Conservation (phyloP, 30 jellyfish, hydroid and myxozoan genomes). For the Cassiopea andromeda region DNA sequence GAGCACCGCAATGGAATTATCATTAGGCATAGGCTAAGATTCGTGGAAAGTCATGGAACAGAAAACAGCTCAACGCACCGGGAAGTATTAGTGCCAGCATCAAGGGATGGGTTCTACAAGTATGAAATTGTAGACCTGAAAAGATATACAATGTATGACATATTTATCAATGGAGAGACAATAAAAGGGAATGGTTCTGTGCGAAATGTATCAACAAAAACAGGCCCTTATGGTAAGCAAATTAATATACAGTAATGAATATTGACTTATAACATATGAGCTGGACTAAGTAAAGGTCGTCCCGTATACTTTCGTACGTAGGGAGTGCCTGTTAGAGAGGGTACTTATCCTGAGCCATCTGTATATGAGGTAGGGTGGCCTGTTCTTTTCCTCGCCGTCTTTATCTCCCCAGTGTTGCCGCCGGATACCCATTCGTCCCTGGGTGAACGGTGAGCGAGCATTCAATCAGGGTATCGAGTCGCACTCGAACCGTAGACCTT, state of each 20-base stretch:
- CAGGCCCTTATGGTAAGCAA: slow-evolving; percentile 34
- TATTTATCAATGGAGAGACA: slow-evolving; percentile 5
- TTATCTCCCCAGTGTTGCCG: too few species aligned
- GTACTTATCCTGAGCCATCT: too few species aligned
- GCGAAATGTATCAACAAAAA: slow-evolving; percentile 5
- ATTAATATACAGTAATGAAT: not conserved
- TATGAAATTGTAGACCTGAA: slow-evolving; percentile 24
- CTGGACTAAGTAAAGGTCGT: not conserved
- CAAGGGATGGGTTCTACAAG: slow-evolving; percentile 7
- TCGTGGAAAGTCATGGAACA: not conserved
- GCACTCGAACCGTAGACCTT: too few species aligned
- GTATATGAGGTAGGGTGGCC: too few species aligned
- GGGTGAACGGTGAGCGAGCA: too few species aligned
- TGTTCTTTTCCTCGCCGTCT: too few species aligned
- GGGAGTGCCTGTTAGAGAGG: too few species aligned
- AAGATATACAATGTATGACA: slow-evolving; percentile 17
- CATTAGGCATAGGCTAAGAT: slow-evolving; percentile 20
- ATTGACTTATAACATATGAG: not conserved
- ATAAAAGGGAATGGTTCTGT: slow-evolving; percentile 4
- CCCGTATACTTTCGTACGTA: too few species aligned
- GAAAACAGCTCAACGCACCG: not conserved
- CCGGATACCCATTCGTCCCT: too few species aligned
- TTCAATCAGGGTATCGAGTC: too few species aligned
- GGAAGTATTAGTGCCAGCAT: slow-evolving; percentile 10
- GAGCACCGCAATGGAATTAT: slow-evolving; percentile 44